A percentile compares a stretch with the other conserved stretches of the same genome.
These are phyloP conservation scores for Heteronetta atricapilla DNA, from an alignment of 2,113 vertebrate species.

Conservation along the genomic window DNA sequence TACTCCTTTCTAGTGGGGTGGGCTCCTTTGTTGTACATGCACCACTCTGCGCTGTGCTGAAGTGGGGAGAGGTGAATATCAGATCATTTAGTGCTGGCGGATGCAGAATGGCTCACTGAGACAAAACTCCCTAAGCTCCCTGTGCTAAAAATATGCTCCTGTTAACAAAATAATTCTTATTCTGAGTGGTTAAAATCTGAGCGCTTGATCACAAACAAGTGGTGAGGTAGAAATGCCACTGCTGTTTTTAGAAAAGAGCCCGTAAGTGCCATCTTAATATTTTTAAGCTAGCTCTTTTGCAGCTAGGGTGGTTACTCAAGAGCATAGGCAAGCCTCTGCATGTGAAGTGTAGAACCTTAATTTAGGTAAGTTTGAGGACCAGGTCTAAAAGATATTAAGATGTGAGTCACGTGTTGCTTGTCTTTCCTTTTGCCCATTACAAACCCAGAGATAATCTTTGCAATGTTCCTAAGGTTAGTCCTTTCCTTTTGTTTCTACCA, in stretches of 20 bases:
- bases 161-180: neutral
- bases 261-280: neutral
- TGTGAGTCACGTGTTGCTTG: neutral
- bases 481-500: neutral
- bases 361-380: neutral
- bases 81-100: accelerated
- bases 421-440: neutral
- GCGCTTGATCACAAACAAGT: neutral
- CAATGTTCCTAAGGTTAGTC: neutral
- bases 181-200: neutral
- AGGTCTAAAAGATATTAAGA: neutral
- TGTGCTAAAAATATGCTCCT: neutral
- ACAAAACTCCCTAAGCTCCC: neutral
- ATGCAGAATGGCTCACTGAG: neutral
- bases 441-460: neutral
- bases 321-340: neutral
- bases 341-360: neutral
- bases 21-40: neutral
- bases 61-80: neutral
- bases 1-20: neutral
- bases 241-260: neutral
- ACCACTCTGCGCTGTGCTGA: neutral
- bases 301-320: neutral
- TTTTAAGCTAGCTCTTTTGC: neutral
- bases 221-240: neutral